Conservation (phyloP, 2,888 invertebrate species). For the Athalia circularis region DNA sequence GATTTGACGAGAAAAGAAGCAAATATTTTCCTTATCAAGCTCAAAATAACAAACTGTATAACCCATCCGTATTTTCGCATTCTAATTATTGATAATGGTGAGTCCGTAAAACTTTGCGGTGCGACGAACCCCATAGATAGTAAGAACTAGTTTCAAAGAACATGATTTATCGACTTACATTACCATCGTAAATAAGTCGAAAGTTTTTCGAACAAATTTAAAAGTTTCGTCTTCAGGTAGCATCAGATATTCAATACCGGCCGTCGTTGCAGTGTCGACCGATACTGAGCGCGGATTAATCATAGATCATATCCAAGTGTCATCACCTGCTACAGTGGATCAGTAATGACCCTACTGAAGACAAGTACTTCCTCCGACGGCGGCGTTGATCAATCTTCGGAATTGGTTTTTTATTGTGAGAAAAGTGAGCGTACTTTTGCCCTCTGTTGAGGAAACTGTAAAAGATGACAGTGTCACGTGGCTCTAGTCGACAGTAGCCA, state of each 20-base stretch:
- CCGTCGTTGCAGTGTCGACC: conserved; percentile 62
- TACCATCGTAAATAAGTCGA: no score
- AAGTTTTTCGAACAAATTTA: no score
- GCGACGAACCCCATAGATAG: no score
- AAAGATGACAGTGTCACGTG: background rate
- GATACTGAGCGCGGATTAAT: conserved; percentile 66
- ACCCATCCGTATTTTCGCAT: no score
- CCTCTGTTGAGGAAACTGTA: conserved; percentile 36
- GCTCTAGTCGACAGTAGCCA: background rate
- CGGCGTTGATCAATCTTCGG: conserved; percentile 35
- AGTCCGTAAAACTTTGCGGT: no score
- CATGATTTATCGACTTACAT: no score
- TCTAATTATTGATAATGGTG: no score
- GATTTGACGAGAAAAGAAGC: no score
- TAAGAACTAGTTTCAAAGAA: no score
- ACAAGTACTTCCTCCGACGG: conserved; percentile 35
- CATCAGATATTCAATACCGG: conserved; percentile 66
- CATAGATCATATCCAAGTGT: conserved; percentile 65
- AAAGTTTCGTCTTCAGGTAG: conserved; percentile 59
- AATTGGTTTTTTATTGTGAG: conserved; percentile 47
- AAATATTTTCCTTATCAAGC: no score
- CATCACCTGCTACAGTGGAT: conserved; percentile 70
- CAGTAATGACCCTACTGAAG: conserved; percentile 71
- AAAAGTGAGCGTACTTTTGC: conserved; percentile 41
- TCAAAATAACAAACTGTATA: no score